Base-by-base conservation (phyloP, 2,888 invertebrate genomes). In the Meghimatium bilineatum region DNA sequence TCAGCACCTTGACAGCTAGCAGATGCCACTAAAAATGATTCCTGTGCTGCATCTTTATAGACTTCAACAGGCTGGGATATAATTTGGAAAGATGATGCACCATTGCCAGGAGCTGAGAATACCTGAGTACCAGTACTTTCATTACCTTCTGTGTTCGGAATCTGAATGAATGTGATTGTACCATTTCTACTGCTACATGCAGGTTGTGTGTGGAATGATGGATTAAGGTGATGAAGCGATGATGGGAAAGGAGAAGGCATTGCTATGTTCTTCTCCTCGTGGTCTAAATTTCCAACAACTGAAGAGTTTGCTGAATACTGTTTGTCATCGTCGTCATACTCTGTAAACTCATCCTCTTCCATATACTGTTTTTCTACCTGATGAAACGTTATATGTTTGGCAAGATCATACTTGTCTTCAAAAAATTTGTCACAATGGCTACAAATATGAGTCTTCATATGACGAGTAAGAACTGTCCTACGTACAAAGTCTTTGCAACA, bases 371-470 rank as follows among this genome's bases (percentile, higher is more conserved):
- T 74, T 60, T 32, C 75, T 77, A 14, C 66, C 52, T 38, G 75
- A 38, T 26, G 84, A 74, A 60, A 29, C 20, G 32, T 32, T 14
- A 52, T 32, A 77, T 84, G 84, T 36, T 80, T 75, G 32, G 71
- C 80, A 20, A 84, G 71, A 17, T 84, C 84, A 71, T 69, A 80
- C 38, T 84, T 84, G n/a, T 84, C 80, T 72, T 84, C 80, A 75
- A 76, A 80, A 66, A 84, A 84, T 52, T 84, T 80, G 36, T 84
- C 84, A 71, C 84, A 84, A 49, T 80, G 67, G n/a, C 67, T 14
- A 52, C 84, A 84, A 49, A 84, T 69, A n/a, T 84, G 84, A 29
- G 80, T 84, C 38, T 84, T 84, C 80, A 84, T 69, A 49, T 84
- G 84, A 34, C 84, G 49, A 34, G 80, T 84, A 0, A 84, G 80